A percentile compares a stretch with the other conserved stretches of the same genome.
phyloP scores from a whole-genome alignment of 1,140 invertebrate genomes.

The Holotrichia oblita region DNA sequence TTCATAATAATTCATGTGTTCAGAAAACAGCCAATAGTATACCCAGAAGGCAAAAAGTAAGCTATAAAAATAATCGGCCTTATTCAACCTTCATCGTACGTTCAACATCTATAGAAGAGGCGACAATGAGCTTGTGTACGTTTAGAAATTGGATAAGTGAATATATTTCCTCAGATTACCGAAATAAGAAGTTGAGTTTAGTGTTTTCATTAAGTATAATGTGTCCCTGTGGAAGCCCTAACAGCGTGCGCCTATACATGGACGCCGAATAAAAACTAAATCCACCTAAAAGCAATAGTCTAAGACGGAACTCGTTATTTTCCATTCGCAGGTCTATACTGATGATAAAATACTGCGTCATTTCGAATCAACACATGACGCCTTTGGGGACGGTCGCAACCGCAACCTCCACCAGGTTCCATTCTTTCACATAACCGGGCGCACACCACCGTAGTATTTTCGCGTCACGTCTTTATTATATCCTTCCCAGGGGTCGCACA shows the following conservation, averaged over 20 bases:
- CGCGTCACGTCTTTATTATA: constrained; percentile 61
- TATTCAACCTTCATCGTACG: too few species aligned
- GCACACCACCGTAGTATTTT: constrained; percentile 51
- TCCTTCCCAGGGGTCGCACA: constrained; percentile 55
- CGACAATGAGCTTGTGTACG: too few species aligned
- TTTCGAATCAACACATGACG: constrained; percentile 48
- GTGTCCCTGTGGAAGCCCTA: not conserved
- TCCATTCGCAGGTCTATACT: constrained; percentile 44
- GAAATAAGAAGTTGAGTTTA: constrained; percentile 30
- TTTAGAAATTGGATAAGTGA: constrained; percentile 2
- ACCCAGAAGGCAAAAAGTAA: too few species aligned
- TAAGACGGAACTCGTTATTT: constrained; percentile 42
- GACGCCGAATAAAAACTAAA: constrained; percentile 17
- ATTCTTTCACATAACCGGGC: constrained; percentile 55
- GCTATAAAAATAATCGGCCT: too few species aligned
- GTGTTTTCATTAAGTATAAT: constrained; percentile 31
- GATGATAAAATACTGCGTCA: constrained; percentile 53
- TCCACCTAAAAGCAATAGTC: constrained; percentile 33
- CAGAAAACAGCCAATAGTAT: too few species aligned
- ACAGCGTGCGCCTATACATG: not conserved
- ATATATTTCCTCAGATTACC: constrained; percentile 9
- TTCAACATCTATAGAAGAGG: too few species aligned
- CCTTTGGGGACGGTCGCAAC: constrained; percentile 50
- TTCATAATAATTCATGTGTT: too few species aligned
- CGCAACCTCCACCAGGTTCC: constrained; percentile 49